These are phyloP conservation scores for Gastracanthus pulcherrimus DNA, from an alignment of 2,888 invertebrate species.

Conservation along the genomic window DNA sequence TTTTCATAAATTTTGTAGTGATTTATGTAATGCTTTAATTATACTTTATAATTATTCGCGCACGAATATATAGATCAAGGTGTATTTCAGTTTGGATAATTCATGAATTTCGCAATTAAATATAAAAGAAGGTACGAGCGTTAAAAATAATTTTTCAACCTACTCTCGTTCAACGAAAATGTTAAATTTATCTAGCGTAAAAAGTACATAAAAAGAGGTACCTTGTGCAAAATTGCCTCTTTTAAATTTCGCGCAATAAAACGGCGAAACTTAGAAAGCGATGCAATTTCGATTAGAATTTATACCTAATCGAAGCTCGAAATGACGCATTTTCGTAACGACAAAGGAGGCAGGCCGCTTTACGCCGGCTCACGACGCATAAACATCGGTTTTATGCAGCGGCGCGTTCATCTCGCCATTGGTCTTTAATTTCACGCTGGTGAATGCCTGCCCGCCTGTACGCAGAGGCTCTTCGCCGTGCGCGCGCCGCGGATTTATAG, in stretches of 20 bases:
- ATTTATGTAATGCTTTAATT: slow-evolving; percentile 7
- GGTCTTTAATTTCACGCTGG: slow-evolving; percentile 70
- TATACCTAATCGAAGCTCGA: slow-evolving; percentile 22
- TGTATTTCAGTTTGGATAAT: neutral
- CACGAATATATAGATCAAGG: neutral
- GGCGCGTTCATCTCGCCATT: slow-evolving; percentile 61
- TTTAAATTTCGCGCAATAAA: neutral
- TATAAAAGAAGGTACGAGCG: neutral
- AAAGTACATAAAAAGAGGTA: too few relatives aligned
- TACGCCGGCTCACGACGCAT: slow-evolving; percentile 14
- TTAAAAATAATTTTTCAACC: slow-evolving; percentile 10
- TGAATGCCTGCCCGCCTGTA: slow-evolving; percentile 56
- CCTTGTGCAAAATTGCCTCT: too few relatives aligned
- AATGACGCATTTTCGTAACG: slow-evolving; percentile 27
- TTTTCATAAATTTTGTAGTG: neutral
- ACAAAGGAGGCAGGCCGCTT: slow-evolving; percentile 8
- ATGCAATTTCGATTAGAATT: slow-evolving; percentile 46
- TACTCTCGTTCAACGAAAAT: too few relatives aligned
- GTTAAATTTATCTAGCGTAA: slow-evolving; percentile 28
- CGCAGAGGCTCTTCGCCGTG: slow-evolving; percentile 25
- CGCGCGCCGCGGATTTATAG: slow-evolving; percentile 66
- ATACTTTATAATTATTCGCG: slow-evolving; percentile 12
- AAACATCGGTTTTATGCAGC: slow-evolving; percentile 57
- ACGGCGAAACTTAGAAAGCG: slow-evolving; percentile 21
- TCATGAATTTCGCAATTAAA: slow-evolving; percentile 7